Percentiles rank a stretch among this genome's conserved stretches.
Conservation (phyloP, 2,113 vertebrate species). For the Petrocephalus zakoni region DNA sequence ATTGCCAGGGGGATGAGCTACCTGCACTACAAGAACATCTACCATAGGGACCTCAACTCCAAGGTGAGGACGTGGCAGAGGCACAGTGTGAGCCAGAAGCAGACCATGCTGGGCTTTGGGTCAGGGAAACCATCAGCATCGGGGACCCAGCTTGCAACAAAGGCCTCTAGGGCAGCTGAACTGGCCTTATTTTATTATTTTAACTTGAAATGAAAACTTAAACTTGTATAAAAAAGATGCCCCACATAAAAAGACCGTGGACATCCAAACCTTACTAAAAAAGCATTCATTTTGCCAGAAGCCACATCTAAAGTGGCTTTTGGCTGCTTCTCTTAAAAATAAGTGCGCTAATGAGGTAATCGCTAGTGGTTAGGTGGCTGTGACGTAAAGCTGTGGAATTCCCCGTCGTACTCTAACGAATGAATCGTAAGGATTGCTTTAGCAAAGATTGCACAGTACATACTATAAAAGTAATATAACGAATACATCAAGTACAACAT, state of each 20-base stretch:
- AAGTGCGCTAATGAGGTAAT: neutral
- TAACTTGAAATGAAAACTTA: neutral
- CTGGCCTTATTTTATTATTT: neutral
- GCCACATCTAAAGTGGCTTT: neutral
- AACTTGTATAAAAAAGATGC: neutral
- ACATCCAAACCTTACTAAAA: neutral
- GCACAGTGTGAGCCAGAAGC: neutral
- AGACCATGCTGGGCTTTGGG: neutral
- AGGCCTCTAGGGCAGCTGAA: neutral
- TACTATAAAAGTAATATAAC: neutral
- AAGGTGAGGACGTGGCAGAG: slow-evolving; percentile 51
- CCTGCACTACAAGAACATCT: slow-evolving; percentile 67
- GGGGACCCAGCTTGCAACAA: neutral
- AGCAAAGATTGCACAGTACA: neutral
- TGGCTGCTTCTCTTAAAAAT: neutral
- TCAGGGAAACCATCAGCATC: neutral
- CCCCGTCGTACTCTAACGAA: neutral
- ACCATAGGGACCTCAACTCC: slow-evolving; percentile 70
- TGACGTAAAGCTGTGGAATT: neutral
- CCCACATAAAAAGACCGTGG: neutral
- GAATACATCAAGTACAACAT: neutral
- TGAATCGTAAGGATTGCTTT: neutral
- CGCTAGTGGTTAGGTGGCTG: neutral
- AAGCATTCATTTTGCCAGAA: neutral
- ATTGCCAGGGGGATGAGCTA: slow-evolving; percentile 68